Base-by-base conservation (phyloP, 2,888 invertebrate genomes). In the Meta bourneti region DNA sequence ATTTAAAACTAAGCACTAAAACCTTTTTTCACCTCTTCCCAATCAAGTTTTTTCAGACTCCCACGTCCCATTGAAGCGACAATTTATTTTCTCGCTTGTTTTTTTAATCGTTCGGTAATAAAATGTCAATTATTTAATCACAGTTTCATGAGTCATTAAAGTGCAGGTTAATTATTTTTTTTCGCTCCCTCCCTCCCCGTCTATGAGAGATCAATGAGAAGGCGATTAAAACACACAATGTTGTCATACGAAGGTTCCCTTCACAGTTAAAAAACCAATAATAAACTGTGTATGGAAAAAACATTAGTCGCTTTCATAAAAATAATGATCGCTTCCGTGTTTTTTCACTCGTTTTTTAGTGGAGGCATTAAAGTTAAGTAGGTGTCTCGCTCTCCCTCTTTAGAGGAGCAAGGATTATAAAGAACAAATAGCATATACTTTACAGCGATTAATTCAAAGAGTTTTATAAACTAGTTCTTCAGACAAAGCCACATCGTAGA, bases 81-180 rank as follows among this genome's bases (percentile, higher is more conserved):
- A 83, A 83, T 90, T 84, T 89, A 82, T 89, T 89, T 81, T 80
- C 48, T 52, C 69, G 20, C 71, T 72, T 70, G 71, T 78, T 84
- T 84, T 34, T 84, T 90, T 79, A 71, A 84, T 79, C 84, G 61
- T 54, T 13, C 52, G 72, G 83, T 91, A 91, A 91, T 91, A 91
- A 91, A 91, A 91, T 77, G 87, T 91, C 91, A 91, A 91, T 91
- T 91, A 91, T 88, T 91, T 87, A 91, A 91, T 91, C 91, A 83
- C 87, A 78, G 81, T 87, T 91, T 91, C 91, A 91, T 87, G 87
- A 91, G 87, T 91, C 91, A 91, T 91, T 91, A 91, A 91, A 91
- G 91, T 78, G 51, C 79, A 78, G 87, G 91, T 83, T 91, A 91
- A 87, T 91, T 86, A 91, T 91, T 87, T 91, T 91, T 90, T 87